A percentile compares a stretch with the other conserved stretches of the same genome.
These are phyloP conservation scores for Microdon myrmicae DNA, from an alignment of 2,888 invertebrate species.

Conservation along the genomic window DNA sequence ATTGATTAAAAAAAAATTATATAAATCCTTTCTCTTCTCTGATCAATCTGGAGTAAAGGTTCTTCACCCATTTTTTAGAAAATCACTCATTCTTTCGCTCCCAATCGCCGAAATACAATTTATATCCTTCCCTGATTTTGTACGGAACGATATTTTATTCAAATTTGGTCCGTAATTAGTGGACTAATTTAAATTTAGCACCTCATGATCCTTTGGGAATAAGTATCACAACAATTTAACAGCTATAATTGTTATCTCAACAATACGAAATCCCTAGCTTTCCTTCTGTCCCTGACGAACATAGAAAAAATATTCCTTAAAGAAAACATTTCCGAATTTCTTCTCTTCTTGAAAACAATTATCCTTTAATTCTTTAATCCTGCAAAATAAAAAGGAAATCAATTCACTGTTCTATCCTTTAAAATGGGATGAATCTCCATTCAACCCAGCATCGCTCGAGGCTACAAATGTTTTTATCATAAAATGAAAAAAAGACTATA, in stretches of 20 bases:
- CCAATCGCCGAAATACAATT: no score
- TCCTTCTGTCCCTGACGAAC: constrained; percentile 11
- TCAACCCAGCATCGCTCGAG: constrained; percentile 17
- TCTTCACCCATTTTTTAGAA: no score
- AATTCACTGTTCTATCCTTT: constrained; percentile 14
- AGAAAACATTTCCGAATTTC: no score
- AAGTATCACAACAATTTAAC: constrained; percentile 17
- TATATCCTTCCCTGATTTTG: no score
- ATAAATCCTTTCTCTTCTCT: no score
- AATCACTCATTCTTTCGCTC: no score
- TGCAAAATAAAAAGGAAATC: constrained; percentile 23
- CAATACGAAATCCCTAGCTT: constrained; percentile 35
- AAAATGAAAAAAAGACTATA: constrained; percentile 16
- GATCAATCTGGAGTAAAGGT: no score
- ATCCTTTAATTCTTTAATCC: constrained; percentile 51
- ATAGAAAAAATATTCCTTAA: constrained; percentile 22
- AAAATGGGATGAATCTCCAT: constrained; percentile 10
- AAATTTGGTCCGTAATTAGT: constrained; percentile 13
- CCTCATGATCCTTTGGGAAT: constrained; percentile 17
- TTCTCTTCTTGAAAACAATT: constrained; percentile 43
- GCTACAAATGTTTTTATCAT: constrained; percentile 18
- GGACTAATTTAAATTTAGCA: constrained; percentile 42
- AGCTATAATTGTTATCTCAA: constrained; percentile 48
- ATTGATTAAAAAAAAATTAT: no score
- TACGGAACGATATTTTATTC: no score